Evolutionary conservation across 2,888 invertebrate species (phyloP).

Genomic region (Palloptera scutellata): DNA sequence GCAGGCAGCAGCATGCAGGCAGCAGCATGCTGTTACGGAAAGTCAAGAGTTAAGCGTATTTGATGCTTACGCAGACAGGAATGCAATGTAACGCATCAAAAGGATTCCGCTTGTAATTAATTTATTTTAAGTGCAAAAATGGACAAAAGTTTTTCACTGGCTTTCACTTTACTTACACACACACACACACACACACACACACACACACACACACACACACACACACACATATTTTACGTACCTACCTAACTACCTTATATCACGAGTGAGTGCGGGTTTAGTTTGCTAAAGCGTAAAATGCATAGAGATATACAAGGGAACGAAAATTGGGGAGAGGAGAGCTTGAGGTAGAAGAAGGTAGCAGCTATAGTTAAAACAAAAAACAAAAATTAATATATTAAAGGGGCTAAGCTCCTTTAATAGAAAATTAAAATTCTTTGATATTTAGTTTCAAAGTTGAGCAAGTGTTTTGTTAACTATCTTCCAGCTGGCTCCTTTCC

Average conservation of each 20-base stretch:
- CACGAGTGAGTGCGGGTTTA: constrained; percentile 8
- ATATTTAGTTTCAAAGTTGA: constrained; percentile 3
- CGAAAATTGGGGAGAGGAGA: background rate
- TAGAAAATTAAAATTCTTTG: constrained; percentile 36
- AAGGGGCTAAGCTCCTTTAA: constrained; percentile 23
- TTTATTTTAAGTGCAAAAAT: constrained; percentile 30
- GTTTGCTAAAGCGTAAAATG: constrained; percentile 18
- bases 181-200: background rate
- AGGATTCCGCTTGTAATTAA: constrained; percentile 33
- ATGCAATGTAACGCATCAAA: constrained; percentile 16
- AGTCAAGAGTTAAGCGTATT: constrained; percentile 20
- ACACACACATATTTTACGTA: constrained; percentile 16
- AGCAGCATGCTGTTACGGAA: background rate
- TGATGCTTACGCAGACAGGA: constrained; percentile 11
- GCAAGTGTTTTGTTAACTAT: background rate
- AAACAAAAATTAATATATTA: constrained; percentile 7
- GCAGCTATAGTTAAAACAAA: too few species aligned
- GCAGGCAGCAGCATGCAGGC: background rate
- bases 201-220: constrained; percentile 1
- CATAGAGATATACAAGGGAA: constrained; percentile 6
- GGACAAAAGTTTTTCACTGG: constrained; percentile 24
- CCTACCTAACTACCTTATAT: background rate
- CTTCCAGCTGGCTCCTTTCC: too few species aligned
- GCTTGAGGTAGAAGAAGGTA: too few species aligned
- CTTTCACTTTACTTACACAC: background rate